Conservation (phyloP, 2,888 invertebrate species). For the Amblyjoppa proteus region DNA sequence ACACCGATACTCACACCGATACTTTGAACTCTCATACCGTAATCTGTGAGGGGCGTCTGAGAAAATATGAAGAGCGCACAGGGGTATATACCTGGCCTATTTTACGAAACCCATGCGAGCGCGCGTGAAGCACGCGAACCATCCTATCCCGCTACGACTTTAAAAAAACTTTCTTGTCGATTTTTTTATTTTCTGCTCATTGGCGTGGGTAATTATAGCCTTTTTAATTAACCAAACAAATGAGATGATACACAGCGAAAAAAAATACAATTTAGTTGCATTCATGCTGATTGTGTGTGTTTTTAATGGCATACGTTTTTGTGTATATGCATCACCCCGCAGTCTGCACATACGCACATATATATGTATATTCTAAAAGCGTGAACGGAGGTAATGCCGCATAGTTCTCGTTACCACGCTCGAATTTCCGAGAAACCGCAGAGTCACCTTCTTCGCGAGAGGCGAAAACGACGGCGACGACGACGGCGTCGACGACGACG, state of each 20-base stretch:
- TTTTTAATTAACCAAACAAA: neutral
- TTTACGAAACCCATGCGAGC: too few species aligned
- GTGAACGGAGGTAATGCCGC: constrained; percentile 2
- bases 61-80: too few species aligned
- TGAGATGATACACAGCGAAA: neutral
- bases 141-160: too few species aligned
- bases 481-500: neutral
- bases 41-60: too few species aligned
- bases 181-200: too few species aligned
- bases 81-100: too few species aligned
- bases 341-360: neutral
- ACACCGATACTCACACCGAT: too few species aligned
- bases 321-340: neutral
- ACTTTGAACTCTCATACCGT: too few species aligned
- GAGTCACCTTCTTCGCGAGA: constrained; percentile 30
- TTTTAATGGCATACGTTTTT: constrained; percentile 1
- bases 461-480: constrained; percentile 16
- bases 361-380: neutral
- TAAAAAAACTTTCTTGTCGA: too few species aligned
- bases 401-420: constrained; percentile 30
- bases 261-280: neutral
- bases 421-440: constrained; percentile 41
- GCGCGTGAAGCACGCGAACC: too few species aligned
- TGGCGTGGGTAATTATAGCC: neutral
- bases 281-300: neutral